Conservation (phyloP, 2,113 vertebrate species). For the Pangasianodon hypophthalmus region DNA sequence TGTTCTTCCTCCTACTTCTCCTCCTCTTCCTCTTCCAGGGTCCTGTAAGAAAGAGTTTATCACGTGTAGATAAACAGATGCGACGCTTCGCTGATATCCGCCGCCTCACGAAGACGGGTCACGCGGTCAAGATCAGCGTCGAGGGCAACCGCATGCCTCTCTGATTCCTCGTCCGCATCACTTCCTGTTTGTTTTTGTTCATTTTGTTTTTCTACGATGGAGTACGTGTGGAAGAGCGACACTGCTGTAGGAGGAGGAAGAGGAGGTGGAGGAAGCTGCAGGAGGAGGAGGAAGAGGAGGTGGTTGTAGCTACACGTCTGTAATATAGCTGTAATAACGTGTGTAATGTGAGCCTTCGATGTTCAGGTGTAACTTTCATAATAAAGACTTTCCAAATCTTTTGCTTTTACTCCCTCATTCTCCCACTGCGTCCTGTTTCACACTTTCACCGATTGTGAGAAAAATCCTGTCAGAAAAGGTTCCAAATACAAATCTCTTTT, state of each 20-base stretch:
- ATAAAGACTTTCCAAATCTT: slow-evolving; percentile 52
- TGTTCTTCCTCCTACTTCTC: not conserved
- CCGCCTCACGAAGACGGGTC: slow-evolving; percentile 89
- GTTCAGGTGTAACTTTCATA: slow-evolving; percentile 54
- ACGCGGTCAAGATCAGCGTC: slow-evolving; percentile 98
- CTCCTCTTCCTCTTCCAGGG: slow-evolving; percentile 70
- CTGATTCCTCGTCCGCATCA: slow-evolving; percentile 71
- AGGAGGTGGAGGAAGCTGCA: not conserved
- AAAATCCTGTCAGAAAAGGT: not conserved
- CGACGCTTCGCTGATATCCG: slow-evolving; percentile 92
- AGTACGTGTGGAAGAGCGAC: not conserved
- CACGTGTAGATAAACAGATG: slow-evolving; percentile 98
- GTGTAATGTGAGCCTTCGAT: slow-evolving; percentile 2
- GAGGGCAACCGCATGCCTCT: slow-evolving; percentile 98
- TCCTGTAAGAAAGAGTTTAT: slow-evolving; percentile 90
- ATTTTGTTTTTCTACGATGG: slow-evolving; percentile 13
- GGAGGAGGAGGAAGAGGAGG: not conserved
- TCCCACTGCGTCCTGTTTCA: not conserved
- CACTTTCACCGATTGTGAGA: not conserved
- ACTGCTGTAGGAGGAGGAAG: not conserved
- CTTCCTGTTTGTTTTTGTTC: slow-evolving; percentile 7
- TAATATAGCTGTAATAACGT: slow-evolving; percentile 32
- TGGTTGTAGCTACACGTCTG: slow-evolving; percentile 15
- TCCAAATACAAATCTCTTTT: not conserved
- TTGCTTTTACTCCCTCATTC: not conserved